Conservation (phyloP, 2,113 vertebrate genomes). For the Eolophus roseicapilla region DNA sequence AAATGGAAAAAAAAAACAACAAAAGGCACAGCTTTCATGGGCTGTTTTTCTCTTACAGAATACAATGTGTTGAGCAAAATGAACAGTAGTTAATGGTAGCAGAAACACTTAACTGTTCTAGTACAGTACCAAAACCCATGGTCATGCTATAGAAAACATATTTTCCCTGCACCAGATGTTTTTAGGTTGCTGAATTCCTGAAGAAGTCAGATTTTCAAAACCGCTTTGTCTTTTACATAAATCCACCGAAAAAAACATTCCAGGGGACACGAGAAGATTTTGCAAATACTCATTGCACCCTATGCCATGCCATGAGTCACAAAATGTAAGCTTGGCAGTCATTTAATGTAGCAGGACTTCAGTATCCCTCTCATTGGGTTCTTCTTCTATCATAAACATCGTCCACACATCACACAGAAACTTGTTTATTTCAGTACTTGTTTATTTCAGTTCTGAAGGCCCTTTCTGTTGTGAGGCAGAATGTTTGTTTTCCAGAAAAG, state of each 20-base stretch:
- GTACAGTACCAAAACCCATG: slow-evolving; percentile 7
- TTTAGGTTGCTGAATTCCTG: slow-evolving; percentile 15
- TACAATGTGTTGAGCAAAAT: slow-evolving; percentile 6
- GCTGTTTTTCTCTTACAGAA: slow-evolving; percentile 20
- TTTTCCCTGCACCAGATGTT: slow-evolving; percentile 23
- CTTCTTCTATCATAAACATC: slow-evolving; percentile 18
- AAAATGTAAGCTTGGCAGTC: neutral
- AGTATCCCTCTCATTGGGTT: neutral
- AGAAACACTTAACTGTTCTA: slow-evolving; percentile 26
- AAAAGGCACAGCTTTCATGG: slow-evolving; percentile 11
- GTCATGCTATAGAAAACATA: neutral
- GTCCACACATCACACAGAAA: slow-evolving; percentile 13
- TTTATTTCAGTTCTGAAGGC: slow-evolving; percentile 27
- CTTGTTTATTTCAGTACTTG: slow-evolving; percentile 1
- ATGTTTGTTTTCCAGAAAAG: slow-evolving; percentile 46
- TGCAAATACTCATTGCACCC: neutral
- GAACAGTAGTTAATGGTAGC: slow-evolving; percentile 43
- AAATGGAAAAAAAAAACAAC: neutral
- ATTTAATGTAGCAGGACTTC: neutral
- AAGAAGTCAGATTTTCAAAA: slow-evolving; percentile 46
- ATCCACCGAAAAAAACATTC: neutral
- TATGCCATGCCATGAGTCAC: neutral
- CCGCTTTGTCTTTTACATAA: slow-evolving; percentile 20
- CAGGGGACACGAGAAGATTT: neutral
- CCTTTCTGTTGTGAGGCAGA: slow-evolving; percentile 14